phyloP scores from a whole-genome alignment of 2,888 invertebrate species.

The Mycogona germanica region DNA sequence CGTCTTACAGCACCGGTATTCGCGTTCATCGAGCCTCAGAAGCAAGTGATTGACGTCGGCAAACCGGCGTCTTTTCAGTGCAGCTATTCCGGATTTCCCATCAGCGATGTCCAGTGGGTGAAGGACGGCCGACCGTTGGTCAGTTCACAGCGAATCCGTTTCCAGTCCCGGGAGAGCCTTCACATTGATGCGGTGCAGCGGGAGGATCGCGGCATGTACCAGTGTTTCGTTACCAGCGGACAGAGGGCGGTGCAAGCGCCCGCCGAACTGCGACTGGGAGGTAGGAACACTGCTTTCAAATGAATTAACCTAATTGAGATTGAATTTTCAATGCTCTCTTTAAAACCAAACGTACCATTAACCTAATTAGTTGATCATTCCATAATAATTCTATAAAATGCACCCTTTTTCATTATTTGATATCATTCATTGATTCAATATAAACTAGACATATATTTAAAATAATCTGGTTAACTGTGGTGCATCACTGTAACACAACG shows the following conservation, averaged over 20 bases:
- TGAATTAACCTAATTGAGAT: too few relatives aligned
- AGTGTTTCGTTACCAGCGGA: conserved; percentile 21
- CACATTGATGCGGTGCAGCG: conserved; percentile 20
- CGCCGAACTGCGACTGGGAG: conserved; percentile 20
- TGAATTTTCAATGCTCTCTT: too few relatives aligned
- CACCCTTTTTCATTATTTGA: too few relatives aligned
- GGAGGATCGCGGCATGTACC: conserved; percentile 23
- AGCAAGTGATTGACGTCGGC: conserved; percentile 64
- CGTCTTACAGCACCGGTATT: conserved; percentile 52
- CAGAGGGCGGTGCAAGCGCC: conserved; percentile 17
- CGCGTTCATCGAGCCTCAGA: conserved; percentile 48
- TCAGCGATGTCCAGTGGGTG: conserved; percentile 63
- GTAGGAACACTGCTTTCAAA: too few relatives aligned
- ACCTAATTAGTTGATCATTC: too few relatives aligned
- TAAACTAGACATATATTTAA: too few relatives aligned
- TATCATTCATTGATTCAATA: too few relatives aligned
- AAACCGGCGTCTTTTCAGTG: conserved; percentile 77
- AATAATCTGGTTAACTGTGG: too few relatives aligned
- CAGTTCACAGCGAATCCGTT: conserved; percentile 36
- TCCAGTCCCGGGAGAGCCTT: conserved; percentile 16
- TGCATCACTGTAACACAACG: too few relatives aligned
- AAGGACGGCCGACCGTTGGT: conserved; percentile 57
- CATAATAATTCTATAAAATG: too few relatives aligned
- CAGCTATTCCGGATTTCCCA: conserved; percentile 70
- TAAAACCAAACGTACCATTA: too few relatives aligned